Base-by-base conservation (phyloP, 2,113 vertebrate species). In the Ceyx margarethae region DNA sequence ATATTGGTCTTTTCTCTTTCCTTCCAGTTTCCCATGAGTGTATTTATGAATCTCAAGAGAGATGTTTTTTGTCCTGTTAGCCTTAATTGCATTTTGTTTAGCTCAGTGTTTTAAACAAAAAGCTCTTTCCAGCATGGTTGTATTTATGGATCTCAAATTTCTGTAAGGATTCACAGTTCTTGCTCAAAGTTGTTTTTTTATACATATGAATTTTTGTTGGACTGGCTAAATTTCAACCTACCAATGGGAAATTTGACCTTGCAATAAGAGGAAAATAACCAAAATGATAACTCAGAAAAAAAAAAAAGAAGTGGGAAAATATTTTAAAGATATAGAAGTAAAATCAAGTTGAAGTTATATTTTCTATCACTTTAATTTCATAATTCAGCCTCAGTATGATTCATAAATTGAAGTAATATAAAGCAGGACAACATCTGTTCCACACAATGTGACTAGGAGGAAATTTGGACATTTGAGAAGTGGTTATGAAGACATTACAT, bases 61-160 rank as follows among this genome's bases (percentile, higher is more conserved):
- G 35, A 77, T 71, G 57, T 1, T 90, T 96, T 95, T 95, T 90
- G 87, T 85, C 87, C 74, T 91, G 67, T 89, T 95, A 94, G 74
- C 37, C 84, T 94, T 96, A 95, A 97, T 92, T 94, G 85, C 69
- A 62, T 95, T 93, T 91, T 95, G 91, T 97, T 96, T 96, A 94
- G 83, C 64, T 95, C 6, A 2, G 6, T 88, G 37, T 64, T 95
- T 94, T 92, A 94, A 97, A 95, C 82, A 96, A 93, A 90, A 93
- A 84, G 35, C 31, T 74, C 50, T 89, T 85, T 90, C 85, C 86
- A 88, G 48, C 15, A 46, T 79, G 46, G 89, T 3, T 91, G 78
- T 77, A 64, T 67, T 91, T 87, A 65, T 65, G 61, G 35, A 81
- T 85, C 85, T 95, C 76, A 81, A 80, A 58, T 95, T 93, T 93